A percentile compares a stretch with the other conserved stretches of the same genome.
phyloP scores from a whole-genome alignment of 2,797 vertebrate genomes.

The Crax fasciolata region DNA sequence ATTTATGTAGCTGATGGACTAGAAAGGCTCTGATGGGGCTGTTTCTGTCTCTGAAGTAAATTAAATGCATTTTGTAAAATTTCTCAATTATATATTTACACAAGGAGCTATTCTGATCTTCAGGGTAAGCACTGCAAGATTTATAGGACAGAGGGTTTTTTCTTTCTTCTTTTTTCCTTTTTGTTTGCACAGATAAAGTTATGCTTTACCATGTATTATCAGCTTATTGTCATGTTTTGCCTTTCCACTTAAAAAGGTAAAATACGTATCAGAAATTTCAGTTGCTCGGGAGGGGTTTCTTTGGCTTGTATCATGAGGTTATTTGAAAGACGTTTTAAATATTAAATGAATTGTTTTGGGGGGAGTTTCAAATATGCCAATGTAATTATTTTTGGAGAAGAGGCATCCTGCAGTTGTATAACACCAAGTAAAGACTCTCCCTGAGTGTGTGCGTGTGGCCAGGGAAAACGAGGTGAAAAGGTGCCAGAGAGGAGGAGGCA shows the following conservation, averaged over 20 bases:
- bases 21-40: neutral
- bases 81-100: neutral
- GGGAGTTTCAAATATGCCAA: neutral
- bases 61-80: slow-evolving; percentile 7
- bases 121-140: neutral
- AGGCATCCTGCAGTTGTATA: neutral
- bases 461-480: neutral
- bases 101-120: neutral
- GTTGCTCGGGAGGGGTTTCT: neutral
- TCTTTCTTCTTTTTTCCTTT: neutral
- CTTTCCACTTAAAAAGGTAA: neutral
- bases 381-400: neutral
- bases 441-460: neutral
- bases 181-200: neutral
- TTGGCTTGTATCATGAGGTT: neutral
- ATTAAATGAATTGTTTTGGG: neutral
- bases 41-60: neutral
- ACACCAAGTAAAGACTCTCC: neutral
- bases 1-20: neutral
- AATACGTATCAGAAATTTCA: neutral
- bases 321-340: neutral
- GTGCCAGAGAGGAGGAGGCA: neutral
- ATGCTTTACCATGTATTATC: fast-evolving
- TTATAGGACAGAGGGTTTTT: neutral
- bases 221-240: neutral